Conservation (phyloP, 2,888 invertebrate species). For the Dusona sp. region DNA sequence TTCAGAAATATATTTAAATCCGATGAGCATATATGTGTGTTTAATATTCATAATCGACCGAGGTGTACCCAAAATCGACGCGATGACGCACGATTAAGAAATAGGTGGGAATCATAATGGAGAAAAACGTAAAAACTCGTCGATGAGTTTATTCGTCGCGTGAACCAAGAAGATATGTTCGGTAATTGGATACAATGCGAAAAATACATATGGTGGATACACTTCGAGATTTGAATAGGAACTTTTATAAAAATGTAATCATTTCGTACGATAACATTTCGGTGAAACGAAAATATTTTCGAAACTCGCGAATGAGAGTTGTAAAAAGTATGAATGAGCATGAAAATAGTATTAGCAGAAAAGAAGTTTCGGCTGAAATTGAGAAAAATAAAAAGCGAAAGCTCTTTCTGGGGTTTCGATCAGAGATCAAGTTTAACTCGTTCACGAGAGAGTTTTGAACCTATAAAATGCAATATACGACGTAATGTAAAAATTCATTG, state of each 20-base stretch:
- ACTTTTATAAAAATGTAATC: not conserved
- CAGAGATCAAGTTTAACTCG: slow-evolving; percentile 7
- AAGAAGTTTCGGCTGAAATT: not conserved
- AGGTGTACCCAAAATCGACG: slow-evolving; percentile 12
- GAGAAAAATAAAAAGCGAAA: not conserved
- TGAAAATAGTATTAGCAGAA: not conserved
- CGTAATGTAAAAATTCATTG: not conserved
- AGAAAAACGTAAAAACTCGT: not conserved
- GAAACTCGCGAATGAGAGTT: too few species aligned
- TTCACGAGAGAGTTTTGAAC: not conserved
- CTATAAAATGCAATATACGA: not conserved
- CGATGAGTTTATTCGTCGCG: slow-evolving; percentile 8
- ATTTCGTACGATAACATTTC: not conserved
- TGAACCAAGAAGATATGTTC: not conserved
- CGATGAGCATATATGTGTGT: not conserved
- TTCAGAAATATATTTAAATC: slow-evolving; percentile 17
- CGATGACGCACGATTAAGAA: slow-evolving; percentile 10
- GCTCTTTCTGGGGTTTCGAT: not conserved
- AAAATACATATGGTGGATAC: not conserved
- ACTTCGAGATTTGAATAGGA: not conserved
- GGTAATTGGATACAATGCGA: not conserved
- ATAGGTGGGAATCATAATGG: not conserved
- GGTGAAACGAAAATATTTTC: too few species aligned
- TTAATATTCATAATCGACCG: slow-evolving; percentile 1
- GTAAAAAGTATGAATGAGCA: too few species aligned